A percentile compares a stretch with the other conserved stretches of the same genome.
Evolutionary conservation across 92 coral and sea anemone species (phyloP).

Genomic region (Porites cylindrica): DNA sequence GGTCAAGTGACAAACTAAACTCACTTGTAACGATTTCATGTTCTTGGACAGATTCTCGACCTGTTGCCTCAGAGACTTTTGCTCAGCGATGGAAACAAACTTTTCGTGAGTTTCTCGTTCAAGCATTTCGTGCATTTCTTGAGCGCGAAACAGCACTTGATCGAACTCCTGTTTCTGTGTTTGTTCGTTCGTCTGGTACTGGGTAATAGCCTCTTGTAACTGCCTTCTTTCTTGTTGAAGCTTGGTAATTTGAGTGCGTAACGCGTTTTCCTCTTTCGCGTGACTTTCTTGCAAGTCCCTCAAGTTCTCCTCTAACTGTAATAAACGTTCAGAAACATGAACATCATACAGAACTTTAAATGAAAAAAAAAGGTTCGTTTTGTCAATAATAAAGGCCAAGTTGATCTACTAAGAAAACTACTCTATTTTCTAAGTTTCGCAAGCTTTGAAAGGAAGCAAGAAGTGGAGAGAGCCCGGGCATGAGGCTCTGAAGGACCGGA

Average conservation of each 20-base stretch:
- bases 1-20: neutral
- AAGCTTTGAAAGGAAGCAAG: too few species aligned
- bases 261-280: slow-evolving; percentile 71
- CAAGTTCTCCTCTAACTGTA: slow-evolving; percentile 70
- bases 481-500: too few species aligned
- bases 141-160: slow-evolving; percentile 82
- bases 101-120: slow-evolving; percentile 95
- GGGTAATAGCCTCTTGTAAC: slow-evolving; percentile 82
- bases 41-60: slow-evolving; percentile 87
- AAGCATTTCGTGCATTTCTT: slow-evolving; percentile 65
- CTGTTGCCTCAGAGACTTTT: slow-evolving; percentile 85
- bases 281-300: slow-evolving; percentile 64
- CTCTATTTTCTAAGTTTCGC: too few species aligned
- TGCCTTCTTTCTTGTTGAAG: slow-evolving; percentile 89
- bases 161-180: slow-evolving; percentile 91
- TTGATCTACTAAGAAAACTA: too few species aligned
- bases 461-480: too few species aligned
- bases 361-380: too few species aligned
- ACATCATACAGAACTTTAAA: neutral
- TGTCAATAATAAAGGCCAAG: too few species aligned
- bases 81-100: slow-evolving; percentile 92
- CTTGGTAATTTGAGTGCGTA: slow-evolving; percentile 74
- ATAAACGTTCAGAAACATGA: neutral
- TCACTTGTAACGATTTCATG: slow-evolving; percentile 92
- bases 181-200: slow-evolving; percentile 88